Evolutionary conservation across 1,140 invertebrate species (phyloP), one percentile per base, ranked within the genome.

Genomic region (Drosophila varians): DNA sequence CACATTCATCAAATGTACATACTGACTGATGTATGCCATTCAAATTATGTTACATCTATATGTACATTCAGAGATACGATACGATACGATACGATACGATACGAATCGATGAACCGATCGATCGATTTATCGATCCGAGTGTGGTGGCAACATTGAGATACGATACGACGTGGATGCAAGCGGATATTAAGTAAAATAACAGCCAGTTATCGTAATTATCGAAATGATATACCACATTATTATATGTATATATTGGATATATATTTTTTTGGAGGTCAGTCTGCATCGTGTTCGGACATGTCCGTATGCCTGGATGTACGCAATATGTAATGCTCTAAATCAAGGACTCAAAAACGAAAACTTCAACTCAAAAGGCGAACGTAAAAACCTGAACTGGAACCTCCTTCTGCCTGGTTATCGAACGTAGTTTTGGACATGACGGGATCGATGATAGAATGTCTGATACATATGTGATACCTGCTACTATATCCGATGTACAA

Each of bases 101-200:
- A 11, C 28, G 28, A 31, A 40, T 54, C 49, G n/a, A 42, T 51
- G 8, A 28, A 25, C 36, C 45, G 19, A 21, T 21, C 21, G 21
- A 21, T 21, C n/a, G 21, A 21, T 4, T 31, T 14, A 51, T 53
- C 21, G 60, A 64, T 25, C 52, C 60, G 46, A 66, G 36, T 31
- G 14, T 26, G 28, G 60, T 66, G 62, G 46, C 46, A 66, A 66
- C 60, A 66, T 68, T 53, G 21, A 68, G 66, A 45, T 21, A 68
- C 64, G 66, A 45, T 21, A 68, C 64, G 62, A 53, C 47, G 60
- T 53, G 14, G 60, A 66, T 52, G 49, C 38, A 68, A 53, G 48
- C 19, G 64, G 28, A 45, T 53, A 53, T 21, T 45, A 66, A 53
- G 21, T 45, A 66, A 66, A 38, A 16, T 19, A 66, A 66, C 60